phyloP scores from a whole-genome alignment of 2,797 vertebrate genomes.

The Poliocrania exsul region DNA sequence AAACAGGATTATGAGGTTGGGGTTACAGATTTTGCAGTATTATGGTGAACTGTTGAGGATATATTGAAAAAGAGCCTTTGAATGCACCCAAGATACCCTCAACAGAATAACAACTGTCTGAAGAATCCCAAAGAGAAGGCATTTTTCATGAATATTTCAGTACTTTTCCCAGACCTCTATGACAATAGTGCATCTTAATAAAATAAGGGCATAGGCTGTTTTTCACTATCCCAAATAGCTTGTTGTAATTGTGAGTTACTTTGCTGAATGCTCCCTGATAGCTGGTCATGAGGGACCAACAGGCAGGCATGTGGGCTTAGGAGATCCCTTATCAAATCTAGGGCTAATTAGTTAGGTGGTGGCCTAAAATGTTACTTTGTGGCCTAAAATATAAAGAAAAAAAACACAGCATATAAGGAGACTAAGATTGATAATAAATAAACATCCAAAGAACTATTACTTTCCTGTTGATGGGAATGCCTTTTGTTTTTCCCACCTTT shows the following conservation, averaged over 20 bases:
- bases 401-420: background rate
- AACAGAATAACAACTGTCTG: background rate
- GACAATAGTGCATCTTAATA: background rate
- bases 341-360: background rate
- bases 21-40: background rate
- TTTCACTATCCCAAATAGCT: background rate
- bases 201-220: background rate
- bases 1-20: background rate
- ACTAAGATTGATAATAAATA: background rate
- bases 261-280: background rate
- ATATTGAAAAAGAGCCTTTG: background rate
- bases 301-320: background rate
- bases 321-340: background rate
- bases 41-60: background rate
- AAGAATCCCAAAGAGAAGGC: background rate
- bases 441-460: background rate
- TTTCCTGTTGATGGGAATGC: background rate
- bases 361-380: background rate
- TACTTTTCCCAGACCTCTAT: background rate
- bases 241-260: background rate
- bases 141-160: background rate
- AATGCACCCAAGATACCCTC: background rate
- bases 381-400: background rate
- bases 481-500: background rate
- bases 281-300: background rate